Conservation (phyloP, 2,113 vertebrate species). For the Polypterus senegalus region DNA sequence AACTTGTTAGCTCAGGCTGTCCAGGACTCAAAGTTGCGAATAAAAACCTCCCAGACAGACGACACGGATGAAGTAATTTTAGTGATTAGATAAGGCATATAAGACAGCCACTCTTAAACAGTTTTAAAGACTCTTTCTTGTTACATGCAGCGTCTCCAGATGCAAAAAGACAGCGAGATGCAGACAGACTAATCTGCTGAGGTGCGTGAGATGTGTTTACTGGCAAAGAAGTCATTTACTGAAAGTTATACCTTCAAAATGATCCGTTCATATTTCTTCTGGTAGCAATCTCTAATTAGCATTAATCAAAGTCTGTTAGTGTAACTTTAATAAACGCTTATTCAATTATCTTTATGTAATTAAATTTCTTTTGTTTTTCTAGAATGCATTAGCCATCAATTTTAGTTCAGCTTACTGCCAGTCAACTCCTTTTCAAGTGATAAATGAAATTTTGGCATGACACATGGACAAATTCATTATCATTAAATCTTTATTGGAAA, state of each 20-base stretch:
- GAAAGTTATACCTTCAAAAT: not conserved
- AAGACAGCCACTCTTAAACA: no score
- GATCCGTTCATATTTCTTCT: not conserved
- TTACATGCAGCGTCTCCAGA: no score
- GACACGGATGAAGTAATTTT: no score
- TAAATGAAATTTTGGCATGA: conserved; percentile 40
- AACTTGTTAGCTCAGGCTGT: no score
- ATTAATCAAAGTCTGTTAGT: conserved; percentile 53
- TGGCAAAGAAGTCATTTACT: no score
- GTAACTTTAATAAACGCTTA: conserved; percentile 58
- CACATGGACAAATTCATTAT: conserved; percentile 47
- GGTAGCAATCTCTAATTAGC: conserved; percentile 13
- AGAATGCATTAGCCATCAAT: conserved; percentile 37
- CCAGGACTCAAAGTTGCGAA: no score
- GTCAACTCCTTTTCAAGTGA: conserved; percentile 39
- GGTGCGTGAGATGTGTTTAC: no score
- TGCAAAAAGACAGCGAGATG: no score
- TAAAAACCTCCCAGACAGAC: no score
- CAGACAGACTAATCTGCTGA: no score
- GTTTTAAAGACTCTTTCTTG: no score
- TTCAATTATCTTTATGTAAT: conserved; percentile 60
- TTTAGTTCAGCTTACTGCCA: conserved; percentile 44
- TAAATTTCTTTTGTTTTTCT: conserved; percentile 53
- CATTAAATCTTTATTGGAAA: conserved; percentile 44
- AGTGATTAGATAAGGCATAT: no score